Percentiles rank a stretch among this genome's conserved stretches.
Evolutionary conservation across 1,140 invertebrate genomes (phyloP).

Genomic region (Dryas iulia): DNA sequence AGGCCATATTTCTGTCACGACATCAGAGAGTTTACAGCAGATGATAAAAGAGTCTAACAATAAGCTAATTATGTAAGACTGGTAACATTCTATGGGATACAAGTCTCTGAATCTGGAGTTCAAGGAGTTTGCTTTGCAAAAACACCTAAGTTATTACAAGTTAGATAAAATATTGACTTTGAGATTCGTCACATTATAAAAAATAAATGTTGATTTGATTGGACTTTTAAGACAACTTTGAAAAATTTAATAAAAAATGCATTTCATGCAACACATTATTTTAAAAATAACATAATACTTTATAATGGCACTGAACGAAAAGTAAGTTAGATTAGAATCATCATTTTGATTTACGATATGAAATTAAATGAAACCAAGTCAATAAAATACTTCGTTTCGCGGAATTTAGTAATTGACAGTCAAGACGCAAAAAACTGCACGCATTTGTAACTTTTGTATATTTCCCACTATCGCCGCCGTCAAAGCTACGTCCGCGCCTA

Average conservation of each 20-base stretch:
- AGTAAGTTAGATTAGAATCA: slow-evolving; percentile 47
- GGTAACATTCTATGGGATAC: slow-evolving; percentile 54
- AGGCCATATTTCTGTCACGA: slow-evolving; percentile 22
- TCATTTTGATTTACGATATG: slow-evolving; percentile 31
- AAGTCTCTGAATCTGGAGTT: slow-evolving; percentile 39
- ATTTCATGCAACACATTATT: slow-evolving; percentile 74
- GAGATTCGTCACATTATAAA: slow-evolving; percentile 63
- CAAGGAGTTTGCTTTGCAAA: slow-evolving; percentile 68
- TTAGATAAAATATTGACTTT: slow-evolving; percentile 48
- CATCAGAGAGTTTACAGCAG: slow-evolving; percentile 22
- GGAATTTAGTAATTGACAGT: slow-evolving; percentile 49
- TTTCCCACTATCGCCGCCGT: neutral
- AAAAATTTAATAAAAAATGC: slow-evolving; percentile 58
- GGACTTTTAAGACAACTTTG: slow-evolving; percentile 40
- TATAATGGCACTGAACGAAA: slow-evolving; percentile 74
- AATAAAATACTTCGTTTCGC: slow-evolving; percentile 18
- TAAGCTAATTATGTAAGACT: slow-evolving; percentile 27
- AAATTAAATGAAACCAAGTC: slow-evolving; percentile 49
- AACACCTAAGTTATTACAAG: slow-evolving; percentile 36
- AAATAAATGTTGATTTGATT: slow-evolving; percentile 31
- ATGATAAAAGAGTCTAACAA: slow-evolving; percentile 10
- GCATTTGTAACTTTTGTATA: slow-evolving; percentile 12
- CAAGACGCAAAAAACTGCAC: slow-evolving; percentile 58
- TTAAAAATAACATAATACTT: slow-evolving; percentile 75
- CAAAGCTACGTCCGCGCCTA: neutral